Evolutionary conservation across 2,113 vertebrate genomes (phyloP).

Genomic region (Irena cyanogastra): DNA sequence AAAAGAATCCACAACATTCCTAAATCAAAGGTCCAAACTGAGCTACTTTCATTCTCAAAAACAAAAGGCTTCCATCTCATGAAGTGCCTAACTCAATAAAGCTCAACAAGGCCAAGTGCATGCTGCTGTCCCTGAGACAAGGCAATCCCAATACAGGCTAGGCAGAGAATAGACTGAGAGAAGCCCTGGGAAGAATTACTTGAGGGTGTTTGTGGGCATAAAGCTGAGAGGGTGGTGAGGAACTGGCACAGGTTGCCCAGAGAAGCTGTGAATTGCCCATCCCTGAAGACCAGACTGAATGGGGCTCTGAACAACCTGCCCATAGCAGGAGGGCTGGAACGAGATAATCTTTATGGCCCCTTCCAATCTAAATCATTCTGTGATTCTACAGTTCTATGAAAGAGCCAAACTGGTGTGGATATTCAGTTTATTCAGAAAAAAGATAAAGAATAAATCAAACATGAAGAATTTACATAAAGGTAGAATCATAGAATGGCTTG

Average conservation of each 20-base stretch:
- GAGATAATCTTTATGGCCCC: neutral
- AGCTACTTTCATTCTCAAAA: neutral
- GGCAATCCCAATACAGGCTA: neutral
- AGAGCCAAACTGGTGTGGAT: neutral
- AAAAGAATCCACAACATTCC: neutral
- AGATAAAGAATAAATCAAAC: neutral
- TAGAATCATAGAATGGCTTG: neutral
- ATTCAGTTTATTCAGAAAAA: neutral
- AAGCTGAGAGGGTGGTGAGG: neutral
- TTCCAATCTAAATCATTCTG: neutral
- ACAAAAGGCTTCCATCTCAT: neutral
- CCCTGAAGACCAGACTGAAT: neutral
- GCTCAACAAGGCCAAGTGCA: neutral
- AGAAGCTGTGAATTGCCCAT: neutral
- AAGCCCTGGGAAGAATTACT: neutral
- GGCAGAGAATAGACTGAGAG: neutral
- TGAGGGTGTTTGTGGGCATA: neutral
- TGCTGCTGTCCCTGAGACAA: rapidly evolving
- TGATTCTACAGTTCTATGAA: neutral
- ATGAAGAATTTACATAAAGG: neutral
- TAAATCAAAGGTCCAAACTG: neutral
- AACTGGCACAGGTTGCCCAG: neutral
- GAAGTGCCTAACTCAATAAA: neutral
- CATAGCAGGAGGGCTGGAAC: neutral
- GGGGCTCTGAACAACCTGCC: neutral